Base-by-base conservation (phyloP, 2,888 invertebrate genomes). In the Scaptomyza flava region DNA sequence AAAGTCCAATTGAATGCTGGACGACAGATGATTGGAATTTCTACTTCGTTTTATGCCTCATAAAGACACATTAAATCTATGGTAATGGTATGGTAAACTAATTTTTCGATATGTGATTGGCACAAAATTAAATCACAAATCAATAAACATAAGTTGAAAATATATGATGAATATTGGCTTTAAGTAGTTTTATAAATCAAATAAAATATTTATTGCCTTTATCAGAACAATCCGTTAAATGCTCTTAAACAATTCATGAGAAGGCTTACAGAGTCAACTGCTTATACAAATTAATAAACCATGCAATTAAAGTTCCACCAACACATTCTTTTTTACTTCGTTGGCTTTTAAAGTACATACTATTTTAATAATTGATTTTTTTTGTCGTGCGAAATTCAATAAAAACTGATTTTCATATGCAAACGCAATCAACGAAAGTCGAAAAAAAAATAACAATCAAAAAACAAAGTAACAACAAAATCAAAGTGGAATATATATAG, bases 61-160 rank as follows among this genome's bases (percentile, higher is more conserved):
- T 85, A 69, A 80, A 74, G 64, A 47, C 71, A 65, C 75, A 81
- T 81, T 79, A 79, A 66, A 69, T 58, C 54, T 57, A 71, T 63
- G 51, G 52, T 67, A 65, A 67, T 68, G 54, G 43, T 36, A 30
- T 66, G 62, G 71, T 78, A 65, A 64, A 60, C 58, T 58, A 69
- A 38, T 59, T 65, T 58, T 14, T n/a, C 4, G 3, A 23, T 12
- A 50, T 68, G 62, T 65, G 66, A 77, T 65, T 62, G 56, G 51
- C 14, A 57, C 57, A 53, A 62, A 80, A 69, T 65, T 56, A 51
- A 72, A 58, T 52, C 58, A 78, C 61, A 52, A 69, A 64, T 54
- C 45, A 12, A 34, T 34, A 5, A 12, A 34, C 4, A 12, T 6
- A 30, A 17, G 8, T 45, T 45, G 14, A 30, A 54, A 34, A 14